Base-by-base conservation (phyloP, 2,797 vertebrate species). In the Helarctos malayanus region DNA sequence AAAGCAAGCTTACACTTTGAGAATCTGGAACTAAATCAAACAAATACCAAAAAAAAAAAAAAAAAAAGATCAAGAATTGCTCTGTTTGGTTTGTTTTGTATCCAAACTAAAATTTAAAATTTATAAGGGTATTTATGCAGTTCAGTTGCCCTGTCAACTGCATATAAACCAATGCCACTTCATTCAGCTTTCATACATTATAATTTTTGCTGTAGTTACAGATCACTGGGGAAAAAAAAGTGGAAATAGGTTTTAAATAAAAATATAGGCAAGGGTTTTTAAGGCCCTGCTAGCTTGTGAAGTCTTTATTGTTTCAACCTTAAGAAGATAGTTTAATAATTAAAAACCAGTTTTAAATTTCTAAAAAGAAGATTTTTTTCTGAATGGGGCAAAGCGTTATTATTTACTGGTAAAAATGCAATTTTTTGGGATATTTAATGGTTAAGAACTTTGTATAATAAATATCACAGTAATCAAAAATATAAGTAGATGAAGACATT, bases 51-150 rank as follows among this genome's bases (percentile, higher is more conserved):
- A 81, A 65, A 94, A 57, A 92, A 65, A n/a, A 18, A n/a, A n/a
- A 65, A 59, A 38, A 59, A 95, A 71, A 91, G 71, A 98, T 96
- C 0, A 97, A 97, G 0, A 41, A 94, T 78, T 91, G 1, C 4
- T 96, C 25, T 83, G 14, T 93, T 95, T 97, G 75, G 78, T 97
- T 96, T 89, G 16, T 84, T 98, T 98, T 89, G 27, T 95, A 85
- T 73, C 54, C 63, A 97, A 98, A 97, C 8, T 86, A 15, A 93
- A 65, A 95, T 97, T 98, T 94, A 94, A 97, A 97, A 89, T 97
- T 95, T 96, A 32, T 94, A 97, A 97, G 78, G 94, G 93, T 57
- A 79, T 54, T 75, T 84, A 83, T 78, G 1, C 38, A 92, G 41
- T 59, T 93, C 23, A 78, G 78, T 89, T 94, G n/a, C 94, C 38